A percentile compares a stretch with the other conserved stretches of the same genome.
These are phyloP conservation scores for Lynx canadensis DNA, from an alignment of 2,113 vertebrate species.

Conservation along the genomic window DNA sequence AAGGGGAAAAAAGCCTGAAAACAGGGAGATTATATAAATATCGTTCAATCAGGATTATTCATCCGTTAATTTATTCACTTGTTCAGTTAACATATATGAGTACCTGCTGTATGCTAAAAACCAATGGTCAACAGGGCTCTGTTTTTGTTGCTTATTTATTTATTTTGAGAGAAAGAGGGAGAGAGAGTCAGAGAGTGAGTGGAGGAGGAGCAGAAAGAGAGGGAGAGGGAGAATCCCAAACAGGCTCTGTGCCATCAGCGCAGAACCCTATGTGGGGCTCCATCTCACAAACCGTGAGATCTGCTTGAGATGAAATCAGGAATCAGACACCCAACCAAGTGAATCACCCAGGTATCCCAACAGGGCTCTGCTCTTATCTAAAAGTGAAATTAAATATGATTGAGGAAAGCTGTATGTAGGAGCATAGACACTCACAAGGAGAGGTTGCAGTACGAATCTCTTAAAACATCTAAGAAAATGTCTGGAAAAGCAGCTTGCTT, in stretches of 20 bases:
- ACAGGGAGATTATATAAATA: neutral
- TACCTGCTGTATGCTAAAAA: neutral
- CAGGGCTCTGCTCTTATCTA: neutral
- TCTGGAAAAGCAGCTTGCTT: conserved; percentile 17
- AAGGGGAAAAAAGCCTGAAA: neutral
- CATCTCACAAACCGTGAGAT: no score
- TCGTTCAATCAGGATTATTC: neutral
- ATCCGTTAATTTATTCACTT: neutral
- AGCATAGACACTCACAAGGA: neutral
- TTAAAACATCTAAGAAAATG: neutral
- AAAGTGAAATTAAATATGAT: neutral
- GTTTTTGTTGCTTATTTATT: no score
- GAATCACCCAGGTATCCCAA: no score
- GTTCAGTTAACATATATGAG: neutral
- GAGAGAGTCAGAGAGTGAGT: no score
- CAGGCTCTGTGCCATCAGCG: no score
- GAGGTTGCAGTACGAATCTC: neutral
- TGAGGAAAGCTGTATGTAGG: neutral
- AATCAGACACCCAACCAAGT: no score
- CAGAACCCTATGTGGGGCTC: no score
- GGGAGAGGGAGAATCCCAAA: no score
- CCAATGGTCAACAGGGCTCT: neutral
- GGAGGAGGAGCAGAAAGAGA: no score
- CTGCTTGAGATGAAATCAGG: no score
- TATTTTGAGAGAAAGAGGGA: no score